Conservation (phyloP, 1,140 invertebrate species). For the Neotoxoptera formosana region DNA sequence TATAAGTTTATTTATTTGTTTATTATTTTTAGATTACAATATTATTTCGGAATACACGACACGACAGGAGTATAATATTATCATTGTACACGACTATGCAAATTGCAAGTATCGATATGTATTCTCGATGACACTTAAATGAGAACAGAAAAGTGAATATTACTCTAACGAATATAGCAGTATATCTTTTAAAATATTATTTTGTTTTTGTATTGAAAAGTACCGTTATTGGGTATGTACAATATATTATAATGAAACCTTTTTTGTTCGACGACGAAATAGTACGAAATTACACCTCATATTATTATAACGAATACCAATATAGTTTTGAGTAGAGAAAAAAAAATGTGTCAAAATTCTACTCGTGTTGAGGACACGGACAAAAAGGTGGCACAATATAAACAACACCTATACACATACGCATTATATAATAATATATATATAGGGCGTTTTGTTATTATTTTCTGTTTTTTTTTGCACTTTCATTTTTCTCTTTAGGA, state of each 20-base stretch:
- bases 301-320: background rate
- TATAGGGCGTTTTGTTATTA: background rate
- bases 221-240: background rate
- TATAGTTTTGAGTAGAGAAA: background rate
- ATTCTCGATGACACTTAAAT: too few relatives aligned
- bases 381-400: background rate
- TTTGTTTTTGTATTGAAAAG: background rate
- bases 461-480: background rate
- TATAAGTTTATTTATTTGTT: too few relatives aligned
- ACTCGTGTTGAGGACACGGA: background rate
- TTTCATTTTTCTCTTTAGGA: background rate
- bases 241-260: background rate
- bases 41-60: too few relatives aligned
- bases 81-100: too few relatives aligned
- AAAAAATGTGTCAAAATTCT: conserved; percentile 20
- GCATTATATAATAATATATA: background rate
- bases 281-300: background rate
- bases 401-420: background rate
- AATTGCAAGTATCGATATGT: too few relatives aligned
- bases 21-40: too few relatives aligned
- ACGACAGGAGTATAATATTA: too few relatives aligned
- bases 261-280: background rate
- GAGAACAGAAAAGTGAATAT: too few relatives aligned
- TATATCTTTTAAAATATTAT: too few relatives aligned
- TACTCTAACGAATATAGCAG: too few relatives aligned